Base-by-base conservation (phyloP, 2,888 invertebrate genomes). In the Chromoteleia sp. region DNA sequence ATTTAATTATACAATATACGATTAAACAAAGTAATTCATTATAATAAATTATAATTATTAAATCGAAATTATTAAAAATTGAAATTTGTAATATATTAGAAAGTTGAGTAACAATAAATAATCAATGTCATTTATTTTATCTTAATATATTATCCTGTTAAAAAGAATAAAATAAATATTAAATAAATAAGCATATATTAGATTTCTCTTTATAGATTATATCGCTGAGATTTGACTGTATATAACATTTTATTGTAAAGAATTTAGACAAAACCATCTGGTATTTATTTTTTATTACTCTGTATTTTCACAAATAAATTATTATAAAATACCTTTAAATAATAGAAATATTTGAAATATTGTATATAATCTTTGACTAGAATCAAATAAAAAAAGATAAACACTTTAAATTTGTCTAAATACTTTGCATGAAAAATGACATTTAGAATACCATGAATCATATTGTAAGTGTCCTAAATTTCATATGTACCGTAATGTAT, bases 221-320 rank as follows among this genome's bases (percentile, higher is more conserved):
- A 33, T 70, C 36, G 48, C 45, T 70, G 70, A 48, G 29, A 48
- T 19, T 58, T 70, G 43, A 68, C 45, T 56, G 56, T 7, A 14
- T 10, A 8, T 52, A 17, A 6, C 52, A 67, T 52, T 67, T 67
- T 10, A 25, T 21, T 65, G 19, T 33, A 63, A 63, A 48, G 59
- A 29, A 48, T 48, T 30, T 33, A 33, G 48, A 17, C 59, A 61
- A 41, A 25, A 25, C 19, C 17, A 25, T 25, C 25, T 25, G 25
- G n/a, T n/a, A n/a, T n/a, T n/a, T n/a, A n/a, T n/a, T n/a, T 25
- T 33, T 33, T 33, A 33, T 33, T 12, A 17, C 12, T 14, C 14
- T 2, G 10, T 39, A 12, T 15, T 43, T 43, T 43, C 41, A 39
- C 5, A 25, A 4, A 25, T 6, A 25, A 25, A 25, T 25, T 25